Conservation (phyloP, 2,888 invertebrate genomes). For the Holacanthella duospinosa region DNA sequence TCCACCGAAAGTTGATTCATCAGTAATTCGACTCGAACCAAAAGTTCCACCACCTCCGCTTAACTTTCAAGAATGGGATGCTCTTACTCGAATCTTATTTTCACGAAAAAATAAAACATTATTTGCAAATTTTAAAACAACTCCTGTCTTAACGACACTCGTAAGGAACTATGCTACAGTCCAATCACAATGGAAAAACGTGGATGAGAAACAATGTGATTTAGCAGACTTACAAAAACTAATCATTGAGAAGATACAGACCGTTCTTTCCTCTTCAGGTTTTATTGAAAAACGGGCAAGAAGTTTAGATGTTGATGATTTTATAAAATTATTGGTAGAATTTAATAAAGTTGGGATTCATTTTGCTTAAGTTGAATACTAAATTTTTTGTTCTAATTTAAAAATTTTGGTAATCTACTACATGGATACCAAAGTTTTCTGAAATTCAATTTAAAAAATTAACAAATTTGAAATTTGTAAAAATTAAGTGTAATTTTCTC, state of each 20-base stretch:
- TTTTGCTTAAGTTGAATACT: conserved; percentile 54
- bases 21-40: conserved; percentile 94
- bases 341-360: conserved; percentile 91
- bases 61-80: conserved; percentile 97
- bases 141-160: conserved; percentile 67
- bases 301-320: conserved; percentile 93
- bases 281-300: conserved; percentile 73
- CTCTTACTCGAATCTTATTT: conserved; percentile 87
- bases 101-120: conserved; percentile 94
- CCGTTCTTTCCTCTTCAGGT: conserved; percentile 56
- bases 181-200: background rate
- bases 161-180: conserved; percentile 59
- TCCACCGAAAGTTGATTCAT: conserved; percentile 97
- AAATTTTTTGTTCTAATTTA: no score
- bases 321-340: conserved; percentile 51
- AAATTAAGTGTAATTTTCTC: no score
- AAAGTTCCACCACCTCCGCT: conserved; percentile 93
- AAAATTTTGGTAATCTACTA: no score
- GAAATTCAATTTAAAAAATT: no score
- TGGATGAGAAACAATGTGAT: background rate
- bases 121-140: conserved; percentile 75
- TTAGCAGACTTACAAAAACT: conserved; percentile 19
- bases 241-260: conserved; percentile 64
- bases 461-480: no score
- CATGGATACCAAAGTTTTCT: no score